Base-by-base conservation (phyloP, 2,888 invertebrate species). In the Acleris literana region DNA sequence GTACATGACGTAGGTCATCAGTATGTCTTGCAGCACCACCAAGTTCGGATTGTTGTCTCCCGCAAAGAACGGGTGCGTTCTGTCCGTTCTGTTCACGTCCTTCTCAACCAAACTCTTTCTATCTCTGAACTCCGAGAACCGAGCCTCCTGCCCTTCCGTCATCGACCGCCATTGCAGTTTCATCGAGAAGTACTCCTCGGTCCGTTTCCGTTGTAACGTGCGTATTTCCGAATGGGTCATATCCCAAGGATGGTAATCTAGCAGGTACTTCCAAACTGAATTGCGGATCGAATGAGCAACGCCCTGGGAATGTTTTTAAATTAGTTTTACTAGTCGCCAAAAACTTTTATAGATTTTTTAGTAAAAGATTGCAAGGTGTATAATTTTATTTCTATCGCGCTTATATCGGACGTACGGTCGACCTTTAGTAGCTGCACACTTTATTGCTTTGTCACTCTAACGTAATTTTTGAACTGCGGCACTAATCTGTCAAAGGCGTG, bases 1-100 rank as follows among this genome's bases (percentile, higher is more conserved):
- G 83, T 98, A 99, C 99, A 99, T 99, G 48, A 98, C 96, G 82
- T 99, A 99, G 0, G 99, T 99, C 97, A 99, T 97, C 3, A 99
- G 93, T 73, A 99, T 97, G 80, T 99, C 98, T 74, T 97, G 95
- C 3, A 99, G 88, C 16, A 96, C 94, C 65, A 94, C 93, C 61
- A 99, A 88, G 86, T 99, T 98, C 0, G 96, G 95, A 87, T 99
- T 99, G 75, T 97, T 95, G 70, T 98, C 98, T 0, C 99, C 99
- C n/a, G 97, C 95, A 86, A 96, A 99, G 87, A 96, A 99, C 7
- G 96, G 95, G 76, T 97, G 95, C 0, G 96, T 96, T 72, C 99
- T 93, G 83, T 99, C 99, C 0, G 99, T 99, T 73, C 99, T 93
- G 72, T 97, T 97, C 0, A 99, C 99, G 87, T 99, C 99, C 63